Evolutionary conservation across 1,140 invertebrate species (phyloP).

Genomic region (Polypedilum vanderplanki): DNA sequence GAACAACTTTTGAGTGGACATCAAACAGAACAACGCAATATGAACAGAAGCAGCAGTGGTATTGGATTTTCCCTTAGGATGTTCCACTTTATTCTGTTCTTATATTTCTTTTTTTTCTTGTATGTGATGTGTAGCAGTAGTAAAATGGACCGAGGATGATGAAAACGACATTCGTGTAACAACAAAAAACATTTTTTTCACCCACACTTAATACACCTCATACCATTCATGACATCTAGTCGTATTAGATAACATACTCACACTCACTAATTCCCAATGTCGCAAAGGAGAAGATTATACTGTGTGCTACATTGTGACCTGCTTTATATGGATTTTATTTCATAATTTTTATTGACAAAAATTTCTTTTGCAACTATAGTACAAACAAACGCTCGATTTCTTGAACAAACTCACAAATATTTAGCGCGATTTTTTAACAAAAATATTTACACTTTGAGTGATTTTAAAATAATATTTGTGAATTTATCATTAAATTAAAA

Average conservation of each 20-base stretch:
- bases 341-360: constrained; percentile 14
- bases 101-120: not conserved
- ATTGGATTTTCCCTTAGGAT: constrained; percentile 7
- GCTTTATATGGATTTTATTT: constrained; percentile 14
- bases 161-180: not conserved
- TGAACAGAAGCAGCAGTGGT: not conserved
- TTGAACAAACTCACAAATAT: too few species aligned
- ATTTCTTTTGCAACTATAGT: not conserved
- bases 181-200: not conserved
- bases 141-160: not conserved
- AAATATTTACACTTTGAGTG: too few species aligned
- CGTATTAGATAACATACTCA: not conserved
- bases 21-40: not conserved
- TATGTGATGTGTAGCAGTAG: not conserved
- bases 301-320: constrained; percentile 2
- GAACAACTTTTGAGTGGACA: not conserved
- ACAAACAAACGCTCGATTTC: too few species aligned
- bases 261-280: not conserved
- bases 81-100: constrained; percentile 20
- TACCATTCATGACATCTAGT: not conserved
- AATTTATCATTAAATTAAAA: too few species aligned
- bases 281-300: not conserved
- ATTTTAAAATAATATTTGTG: too few species aligned
- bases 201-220: not conserved
- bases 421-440: too few species aligned